Evolutionary conservation across 2,888 invertebrate species (phyloP).

Genomic region (Agrochola litura): DNA sequence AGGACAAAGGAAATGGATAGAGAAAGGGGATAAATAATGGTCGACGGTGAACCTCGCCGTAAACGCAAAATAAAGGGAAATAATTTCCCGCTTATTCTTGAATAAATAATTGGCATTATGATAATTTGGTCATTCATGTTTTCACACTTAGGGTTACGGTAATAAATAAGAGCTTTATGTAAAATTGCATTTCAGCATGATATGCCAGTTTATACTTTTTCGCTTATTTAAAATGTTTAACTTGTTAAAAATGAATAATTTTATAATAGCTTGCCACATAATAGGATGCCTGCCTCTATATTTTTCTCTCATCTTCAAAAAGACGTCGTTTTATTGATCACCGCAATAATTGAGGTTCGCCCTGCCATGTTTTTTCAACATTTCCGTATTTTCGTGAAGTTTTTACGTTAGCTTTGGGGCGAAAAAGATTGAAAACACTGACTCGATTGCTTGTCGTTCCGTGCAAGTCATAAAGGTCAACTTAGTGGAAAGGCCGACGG

Average conservation of each 20-base stretch:
- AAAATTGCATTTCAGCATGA: conserved; percentile 26
- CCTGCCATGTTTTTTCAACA: conserved; percentile 21
- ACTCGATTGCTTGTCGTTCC: conserved; percentile 36
- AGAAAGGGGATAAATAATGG: conserved; percentile 82
- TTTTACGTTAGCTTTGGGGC: conserved; percentile 21
- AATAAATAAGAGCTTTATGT: conserved; percentile 29
- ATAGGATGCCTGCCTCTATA: neutral
- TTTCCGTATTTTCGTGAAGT: conserved; percentile 32
- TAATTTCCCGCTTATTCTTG: conserved; percentile 64
- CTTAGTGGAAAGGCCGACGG: conserved; percentile 20
- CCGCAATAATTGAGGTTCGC: conserved; percentile 26
- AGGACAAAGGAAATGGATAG: conserved; percentile 82
- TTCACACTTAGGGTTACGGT: conserved; percentile 50
- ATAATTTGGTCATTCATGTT: conserved; percentile 64
- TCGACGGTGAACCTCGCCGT: conserved; percentile 68
- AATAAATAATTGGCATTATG: conserved; percentile 67
- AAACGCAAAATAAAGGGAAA: conserved; percentile 71
- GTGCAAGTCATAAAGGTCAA: conserved; percentile 39
- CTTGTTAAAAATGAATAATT: neutral
- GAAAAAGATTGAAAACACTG: conserved; percentile 42
- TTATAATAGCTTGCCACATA: neutral
- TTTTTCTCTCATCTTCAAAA: conserved; percentile 9
- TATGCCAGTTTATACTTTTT: conserved; percentile 7
- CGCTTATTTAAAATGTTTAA: neutral
- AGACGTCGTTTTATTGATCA: conserved; percentile 32